Evolutionary conservation across 1,140 invertebrate species (phyloP), one percentile per base, ranked within the genome.

Genomic region (Pectinophora gossypiella): DNA sequence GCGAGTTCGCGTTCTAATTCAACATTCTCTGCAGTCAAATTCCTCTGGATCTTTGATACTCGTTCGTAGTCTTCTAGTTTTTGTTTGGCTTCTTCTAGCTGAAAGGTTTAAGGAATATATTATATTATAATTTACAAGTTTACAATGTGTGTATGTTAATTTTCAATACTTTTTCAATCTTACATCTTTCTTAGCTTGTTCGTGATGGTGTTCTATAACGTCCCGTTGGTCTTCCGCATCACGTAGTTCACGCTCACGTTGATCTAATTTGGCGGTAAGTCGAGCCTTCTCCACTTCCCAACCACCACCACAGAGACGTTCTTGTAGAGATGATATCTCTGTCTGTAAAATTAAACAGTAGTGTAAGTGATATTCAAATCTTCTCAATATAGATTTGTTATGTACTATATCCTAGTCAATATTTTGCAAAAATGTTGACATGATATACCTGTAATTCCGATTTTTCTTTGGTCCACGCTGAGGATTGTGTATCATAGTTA

Each of bases 51-150:
- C 84, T 96, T 96, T 9, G 91, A 91, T 1, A 97, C 93, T 72
- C 93, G 94, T 64, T 96, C 94, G 67, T 94, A 96, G 76, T 97
- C 96, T 64, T 95, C 95, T 7, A 97, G 69, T 84, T 96, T 96
- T 55, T 92, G 90, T 45, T 90, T 90, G 0, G 96, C 77, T 62
- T 96, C 96, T 54, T 98, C 96, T 68, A 94, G 93, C 92, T 96
- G 63, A 5, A 69, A 68, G 20, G 7, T 36, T 19, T 36, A 7
- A 32, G 27, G n/a, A 32, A 32, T 32, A 1, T 9, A 32, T 32
- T 32, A 1, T 9, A n/a, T n/a, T n/a, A n/a, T n/a, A n/a, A n/a
- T n/a, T n/a, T n/a, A n/a, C n/a, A n/a, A n/a, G n/a, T n/a, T n/a
- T n/a, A n/a, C n/a, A n/a, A n/a, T n/a, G n/a, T n/a, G n/a, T n/a